A percentile compares a stretch with the other conserved stretches of the same genome.
phyloP scores from a whole-genome alignment of 2,113 vertebrate species.

The Anarrhichthys ocellatus region DNA sequence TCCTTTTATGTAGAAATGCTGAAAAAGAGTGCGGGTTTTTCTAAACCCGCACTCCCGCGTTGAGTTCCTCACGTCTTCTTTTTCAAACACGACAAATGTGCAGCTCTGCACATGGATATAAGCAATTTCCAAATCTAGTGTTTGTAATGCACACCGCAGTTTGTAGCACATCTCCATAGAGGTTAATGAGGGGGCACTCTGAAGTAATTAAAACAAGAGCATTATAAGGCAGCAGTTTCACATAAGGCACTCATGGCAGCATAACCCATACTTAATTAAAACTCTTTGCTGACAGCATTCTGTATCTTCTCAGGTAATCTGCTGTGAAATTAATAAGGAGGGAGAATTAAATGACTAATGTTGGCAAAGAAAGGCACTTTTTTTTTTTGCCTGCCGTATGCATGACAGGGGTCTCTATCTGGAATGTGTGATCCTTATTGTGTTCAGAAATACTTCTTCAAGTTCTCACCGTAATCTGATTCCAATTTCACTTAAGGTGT shows the following conservation, averaged over 20 bases:
- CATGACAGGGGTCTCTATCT: constrained; percentile 83
- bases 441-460: constrained; percentile 78
- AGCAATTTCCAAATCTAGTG: constrained; percentile 57
- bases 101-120: constrained; percentile 41
- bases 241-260: constrained; percentile 77
- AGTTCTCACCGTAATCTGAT: constrained; percentile 84
- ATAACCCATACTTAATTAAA: constrained; percentile 85
- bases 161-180: constrained; percentile 77
- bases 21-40: not conserved
- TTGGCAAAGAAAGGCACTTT: constrained; percentile 73
- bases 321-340: constrained; percentile 85
- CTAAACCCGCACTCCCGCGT: not conserved
- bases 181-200: constrained; percentile 80
- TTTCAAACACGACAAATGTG: constrained; percentile 24
- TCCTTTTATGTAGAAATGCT: constrained; percentile 29
- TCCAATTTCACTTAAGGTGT: constrained; percentile 84
- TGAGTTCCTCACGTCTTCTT: constrained; percentile 9
- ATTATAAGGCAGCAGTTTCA: constrained; percentile 82
- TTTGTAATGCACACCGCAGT: constrained; percentile 73
- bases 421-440: constrained; percentile 78
- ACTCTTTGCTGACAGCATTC: constrained; percentile 79
- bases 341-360: constrained; percentile 80
- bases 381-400: constrained; percentile 59
- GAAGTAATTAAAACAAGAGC: constrained; percentile 83
- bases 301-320: constrained; percentile 85